Conservation (phyloP, 2,888 invertebrate genomes). For the Sarcophaga carnaria region DNA sequence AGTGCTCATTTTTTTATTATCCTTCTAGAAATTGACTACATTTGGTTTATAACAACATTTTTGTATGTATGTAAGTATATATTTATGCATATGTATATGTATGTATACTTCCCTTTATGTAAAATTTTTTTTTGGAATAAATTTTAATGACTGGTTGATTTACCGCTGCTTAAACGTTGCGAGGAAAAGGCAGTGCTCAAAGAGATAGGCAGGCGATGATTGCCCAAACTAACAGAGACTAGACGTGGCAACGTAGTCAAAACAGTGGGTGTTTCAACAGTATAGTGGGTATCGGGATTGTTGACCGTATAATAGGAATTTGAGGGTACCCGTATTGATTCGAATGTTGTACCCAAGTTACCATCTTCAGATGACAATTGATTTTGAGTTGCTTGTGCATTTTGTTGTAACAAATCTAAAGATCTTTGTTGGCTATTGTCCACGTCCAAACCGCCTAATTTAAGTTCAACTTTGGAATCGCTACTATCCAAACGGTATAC, state of each 20-base stretch:
- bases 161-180: constrained; percentile 69
- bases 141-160: constrained; percentile 59
- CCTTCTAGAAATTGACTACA: constrained; percentile 52
- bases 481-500: constrained; percentile 57
- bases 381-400: neutral
- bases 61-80: neutral
- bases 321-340: constrained; percentile 75
- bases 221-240: constrained; percentile 56
- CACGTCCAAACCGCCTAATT: constrained; percentile 52
- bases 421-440: constrained; percentile 31
- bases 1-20: constrained; percentile 53
- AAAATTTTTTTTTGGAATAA: neutral
- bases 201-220: constrained; percentile 73
- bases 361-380: constrained; percentile 22
- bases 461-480: constrained; percentile 60
- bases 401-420: constrained; percentile 44
- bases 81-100: neutral
- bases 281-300: constrained; percentile 77
- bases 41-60: constrained; percentile 45
- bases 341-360: constrained; percentile 46
- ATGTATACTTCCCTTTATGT: neutral
- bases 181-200: constrained; percentile 75
- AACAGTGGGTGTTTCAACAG: constrained; percentile 77
- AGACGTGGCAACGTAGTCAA: constrained; percentile 72
- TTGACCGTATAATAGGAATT: constrained; percentile 77